Conservation (phyloP, 1,140 invertebrate genomes). For the Drosophila arawakana region DNA sequence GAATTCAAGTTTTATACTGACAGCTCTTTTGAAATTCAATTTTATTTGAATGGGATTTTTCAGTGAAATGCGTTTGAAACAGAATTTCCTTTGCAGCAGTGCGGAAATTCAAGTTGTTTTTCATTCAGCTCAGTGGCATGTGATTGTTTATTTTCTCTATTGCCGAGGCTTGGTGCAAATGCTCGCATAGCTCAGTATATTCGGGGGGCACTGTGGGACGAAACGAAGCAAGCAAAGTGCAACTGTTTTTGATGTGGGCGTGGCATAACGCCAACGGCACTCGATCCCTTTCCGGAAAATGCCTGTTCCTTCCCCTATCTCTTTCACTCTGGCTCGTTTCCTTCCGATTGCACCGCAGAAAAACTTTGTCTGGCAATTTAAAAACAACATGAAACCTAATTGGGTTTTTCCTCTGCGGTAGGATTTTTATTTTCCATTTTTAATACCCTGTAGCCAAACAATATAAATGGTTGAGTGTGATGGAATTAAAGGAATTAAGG, state of each 20-base stretch:
- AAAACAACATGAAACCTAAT: conserved; percentile 53
- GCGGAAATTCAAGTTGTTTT: conserved; percentile 8
- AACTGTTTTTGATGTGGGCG: conserved; percentile 17
- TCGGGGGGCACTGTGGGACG: background rate
- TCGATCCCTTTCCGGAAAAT: background rate
- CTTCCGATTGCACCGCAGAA: background rate
- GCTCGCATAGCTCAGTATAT: background rate
- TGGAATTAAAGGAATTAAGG: background rate
- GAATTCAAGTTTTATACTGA: conserved; percentile 11
- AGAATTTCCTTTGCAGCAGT: background rate
- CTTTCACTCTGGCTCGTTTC: background rate
- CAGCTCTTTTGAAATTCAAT: conserved; percentile 15
- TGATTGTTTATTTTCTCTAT: conserved; percentile 1
- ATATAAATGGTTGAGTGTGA: background rate
- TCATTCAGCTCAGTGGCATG: background rate
- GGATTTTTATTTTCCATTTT: conserved; percentile 6
- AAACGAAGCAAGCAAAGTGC: conserved; percentile 23
- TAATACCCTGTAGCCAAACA: conserved; percentile 1
- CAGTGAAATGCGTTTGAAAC: background rate
- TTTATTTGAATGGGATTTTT: conserved; percentile 11
- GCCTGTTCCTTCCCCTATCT: background rate
- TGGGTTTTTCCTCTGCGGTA: conserved; percentile 39
- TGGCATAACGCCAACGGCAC: background rate
- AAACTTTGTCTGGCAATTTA: conserved; percentile 42
- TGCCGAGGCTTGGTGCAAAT: background rate